Evolutionary conservation across 2,888 invertebrate genomes (phyloP).

Genomic region (Polyploca ridens): DNA sequence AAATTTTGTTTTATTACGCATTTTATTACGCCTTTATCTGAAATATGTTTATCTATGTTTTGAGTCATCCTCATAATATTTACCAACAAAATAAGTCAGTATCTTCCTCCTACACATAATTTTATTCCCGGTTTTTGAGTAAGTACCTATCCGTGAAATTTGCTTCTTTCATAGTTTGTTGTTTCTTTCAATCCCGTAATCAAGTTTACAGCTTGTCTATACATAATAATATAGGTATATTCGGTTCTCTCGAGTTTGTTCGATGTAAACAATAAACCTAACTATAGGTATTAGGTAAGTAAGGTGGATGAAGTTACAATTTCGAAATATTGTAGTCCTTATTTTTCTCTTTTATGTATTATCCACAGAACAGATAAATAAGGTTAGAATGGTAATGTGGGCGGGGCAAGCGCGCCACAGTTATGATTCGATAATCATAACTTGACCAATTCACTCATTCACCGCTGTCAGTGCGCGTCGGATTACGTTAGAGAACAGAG

Average conservation of each 20-base stretch:
- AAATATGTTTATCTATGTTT: constrained; percentile 25
- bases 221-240: too few relatives aligned
- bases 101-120: constrained; percentile 48
- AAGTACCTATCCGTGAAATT: constrained; percentile 61
- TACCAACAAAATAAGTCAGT: constrained; percentile 49
- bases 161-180: constrained; percentile 68
- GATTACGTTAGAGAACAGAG: too few relatives aligned
- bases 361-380: too few relatives aligned
- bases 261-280: constrained; percentile 31
- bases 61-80: constrained; percentile 34
- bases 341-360: too few relatives aligned
- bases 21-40: constrained; percentile 32
- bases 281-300: neutral
- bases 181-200: constrained; percentile 72
- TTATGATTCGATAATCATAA: too few relatives aligned
- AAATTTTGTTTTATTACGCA: constrained; percentile 35
- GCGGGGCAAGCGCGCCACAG: too few relatives aligned
- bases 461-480: too few relatives aligned
- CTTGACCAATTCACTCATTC: too few relatives aligned
- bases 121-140: constrained; percentile 59
- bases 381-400: too few relatives aligned
- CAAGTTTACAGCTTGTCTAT: constrained; percentile 68
- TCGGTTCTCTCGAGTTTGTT: constrained; percentile 50
- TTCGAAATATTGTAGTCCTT: neutral
- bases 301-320: neutral